A percentile compares a stretch with the other conserved stretches of the same genome.
phyloP scores from a whole-genome alignment of 53 echinoderm and acorn worm species.

The Apostichopus leukothele region DNA sequence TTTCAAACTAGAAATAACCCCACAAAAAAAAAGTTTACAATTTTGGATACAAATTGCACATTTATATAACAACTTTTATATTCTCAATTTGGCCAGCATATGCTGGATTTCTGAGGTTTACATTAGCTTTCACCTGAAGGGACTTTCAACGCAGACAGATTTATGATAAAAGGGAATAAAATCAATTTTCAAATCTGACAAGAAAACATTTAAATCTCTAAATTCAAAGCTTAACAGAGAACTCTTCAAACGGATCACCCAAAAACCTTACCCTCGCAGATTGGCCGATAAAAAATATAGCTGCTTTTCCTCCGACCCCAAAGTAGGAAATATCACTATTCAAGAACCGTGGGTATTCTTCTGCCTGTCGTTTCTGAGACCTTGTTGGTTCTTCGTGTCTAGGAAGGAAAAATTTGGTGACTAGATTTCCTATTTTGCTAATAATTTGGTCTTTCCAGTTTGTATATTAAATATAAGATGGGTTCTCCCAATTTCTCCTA shows the following conservation, averaged over 20 bases:
- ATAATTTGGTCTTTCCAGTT: no score
- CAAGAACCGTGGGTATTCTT: conserved; percentile 66
- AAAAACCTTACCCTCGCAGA: conserved; percentile 57
- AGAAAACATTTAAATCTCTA: not conserved
- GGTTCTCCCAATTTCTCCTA: no score
- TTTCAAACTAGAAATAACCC: no score
- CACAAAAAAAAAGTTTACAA: no score
- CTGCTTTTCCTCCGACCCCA: conserved; percentile 98
- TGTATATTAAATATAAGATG: no score
- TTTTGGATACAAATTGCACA: no score
- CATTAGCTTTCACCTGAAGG: no score
- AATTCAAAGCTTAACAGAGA: not conserved
- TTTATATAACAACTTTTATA: no score
- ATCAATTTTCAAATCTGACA: not conserved
- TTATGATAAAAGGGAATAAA: not conserved
- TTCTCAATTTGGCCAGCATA: no score
- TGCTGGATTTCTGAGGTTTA: no score
- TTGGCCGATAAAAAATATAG: conserved; percentile 88
- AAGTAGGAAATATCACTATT: conserved; percentile 99
- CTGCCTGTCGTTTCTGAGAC: conserved; percentile 50
- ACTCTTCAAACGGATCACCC: not conserved
- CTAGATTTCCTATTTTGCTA: no score
- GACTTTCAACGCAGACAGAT: not conserved
- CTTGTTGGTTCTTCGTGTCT: conserved; percentile 39
- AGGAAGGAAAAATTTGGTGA: not conserved